A percentile compares a stretch with the other conserved stretches of the same genome.
These are phyloP conservation scores for Cerastis leucographa DNA, from an alignment of 2,888 invertebrate species.

Conservation along the genomic window DNA sequence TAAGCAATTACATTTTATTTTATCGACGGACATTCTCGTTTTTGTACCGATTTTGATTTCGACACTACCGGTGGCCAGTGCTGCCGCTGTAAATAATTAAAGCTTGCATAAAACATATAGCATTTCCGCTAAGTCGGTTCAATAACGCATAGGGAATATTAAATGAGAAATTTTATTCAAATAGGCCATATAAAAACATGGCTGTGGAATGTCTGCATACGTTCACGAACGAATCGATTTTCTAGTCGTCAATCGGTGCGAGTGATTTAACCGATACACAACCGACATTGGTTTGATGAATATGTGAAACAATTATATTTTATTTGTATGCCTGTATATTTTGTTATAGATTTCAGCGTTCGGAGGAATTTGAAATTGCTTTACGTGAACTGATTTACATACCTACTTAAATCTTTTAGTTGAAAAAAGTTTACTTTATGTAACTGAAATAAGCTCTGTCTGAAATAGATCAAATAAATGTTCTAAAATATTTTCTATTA, in stretches of 20 bases:
- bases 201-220: conserved; percentile 69
- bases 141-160: conserved; percentile 67
- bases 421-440: background rate
- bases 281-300: conserved; percentile 74
- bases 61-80: conserved; percentile 49
- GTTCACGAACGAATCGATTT: conserved; percentile 85
- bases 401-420: background rate
- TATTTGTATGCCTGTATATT: conserved; percentile 58
- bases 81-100: conserved; percentile 55
- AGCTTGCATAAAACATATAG: conserved; percentile 62
- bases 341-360: conserved; percentile 39
- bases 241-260: conserved; percentile 81
- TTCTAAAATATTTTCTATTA: background rate
- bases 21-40: conserved; percentile 49
- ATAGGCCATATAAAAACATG: conserved; percentile 65
- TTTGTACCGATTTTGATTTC: conserved; percentile 57
- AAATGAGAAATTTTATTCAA: conserved; percentile 70
- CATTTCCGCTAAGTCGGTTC: conserved; percentile 65
- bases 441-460: background rate
- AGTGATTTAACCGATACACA: conserved; percentile 86
- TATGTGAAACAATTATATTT: conserved; percentile 70
- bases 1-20: conserved; percentile 63
- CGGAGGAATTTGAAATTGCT: background rate
- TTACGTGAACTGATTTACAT: too few relatives aligned
- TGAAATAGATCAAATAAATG: too few relatives aligned